Conservation (phyloP, 35 echinoderm and acorn worm species). For the Apostichopus parvimensis region DNA sequence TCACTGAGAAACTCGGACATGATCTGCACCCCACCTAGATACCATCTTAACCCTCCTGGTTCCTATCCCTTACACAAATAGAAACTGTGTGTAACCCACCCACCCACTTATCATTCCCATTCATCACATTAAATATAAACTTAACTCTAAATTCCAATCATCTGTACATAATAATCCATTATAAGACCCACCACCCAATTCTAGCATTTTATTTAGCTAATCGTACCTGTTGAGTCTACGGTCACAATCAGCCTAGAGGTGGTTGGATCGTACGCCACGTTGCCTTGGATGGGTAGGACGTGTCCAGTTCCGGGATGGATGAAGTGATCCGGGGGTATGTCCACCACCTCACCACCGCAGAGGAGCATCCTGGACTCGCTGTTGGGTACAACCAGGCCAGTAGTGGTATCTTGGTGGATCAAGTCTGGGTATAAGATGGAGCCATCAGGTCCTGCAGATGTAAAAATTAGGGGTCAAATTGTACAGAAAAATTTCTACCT, state of each 20-base stretch:
- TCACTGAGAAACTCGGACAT: too few species aligned
- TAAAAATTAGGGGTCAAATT: too few species aligned
- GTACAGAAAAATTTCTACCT: too few species aligned
- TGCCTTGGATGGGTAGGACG: conserved; percentile 89
- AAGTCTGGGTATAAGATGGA: conserved; percentile 54
- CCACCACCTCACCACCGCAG: conserved; percentile 48
- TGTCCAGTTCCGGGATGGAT: conserved; percentile 80
- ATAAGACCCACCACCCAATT: not conserved
- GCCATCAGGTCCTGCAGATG: conserved; percentile 69
- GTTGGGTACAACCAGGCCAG: conserved; percentile 79
- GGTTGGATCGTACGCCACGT: conserved; percentile 84
- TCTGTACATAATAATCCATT: not conserved
- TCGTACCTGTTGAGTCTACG: conserved; percentile 77
- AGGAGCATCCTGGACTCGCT: conserved; percentile 73
- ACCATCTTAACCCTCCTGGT: too few species aligned
- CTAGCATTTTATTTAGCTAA: conserved; percentile 14
- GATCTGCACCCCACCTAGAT: too few species aligned
- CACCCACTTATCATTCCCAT: not conserved
- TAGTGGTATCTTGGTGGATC: conserved; percentile 72
- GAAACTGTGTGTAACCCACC: not conserved
- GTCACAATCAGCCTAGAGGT: conserved; percentile 82
- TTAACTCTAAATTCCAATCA: not conserved
- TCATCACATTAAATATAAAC: not conserved
- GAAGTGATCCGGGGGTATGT: conserved; percentile 77
- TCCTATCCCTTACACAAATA: too few species aligned